Conservation (phyloP, 2,797 vertebrate genomes). For the Chelmon rostratus region DNA sequence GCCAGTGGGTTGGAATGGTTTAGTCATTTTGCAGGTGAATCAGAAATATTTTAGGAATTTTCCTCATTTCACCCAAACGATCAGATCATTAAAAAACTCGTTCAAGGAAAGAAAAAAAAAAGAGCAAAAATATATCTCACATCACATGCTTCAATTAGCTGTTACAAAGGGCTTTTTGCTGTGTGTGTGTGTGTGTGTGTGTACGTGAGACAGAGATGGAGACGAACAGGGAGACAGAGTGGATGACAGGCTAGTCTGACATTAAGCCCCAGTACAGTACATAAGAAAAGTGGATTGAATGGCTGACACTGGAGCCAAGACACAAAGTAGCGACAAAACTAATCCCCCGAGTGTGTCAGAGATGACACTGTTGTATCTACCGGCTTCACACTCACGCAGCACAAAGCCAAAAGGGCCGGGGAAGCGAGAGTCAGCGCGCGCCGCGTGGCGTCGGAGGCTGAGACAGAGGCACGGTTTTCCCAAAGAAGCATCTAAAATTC, state of each 20-base stretch:
- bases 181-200: constrained; percentile 21
- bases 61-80: constrained; percentile 35
- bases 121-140: constrained; percentile 32
- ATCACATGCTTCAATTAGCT: constrained; percentile 50
- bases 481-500: not conserved
- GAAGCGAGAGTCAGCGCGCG: constrained; percentile 15
- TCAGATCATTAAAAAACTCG: constrained; percentile 20
- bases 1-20: constrained; percentile 17
- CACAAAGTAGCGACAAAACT: constrained; percentile 81
- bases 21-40: constrained; percentile 46
- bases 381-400: constrained; percentile 31
- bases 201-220: constrained; percentile 30
- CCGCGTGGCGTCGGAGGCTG: not conserved
- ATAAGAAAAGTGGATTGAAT: constrained; percentile 80
- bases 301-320: constrained; percentile 75
- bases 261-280: constrained; percentile 75
- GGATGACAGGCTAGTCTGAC: constrained; percentile 78
- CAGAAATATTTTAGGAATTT: constrained; percentile 39
- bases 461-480: not conserved
- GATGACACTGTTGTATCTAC: constrained; percentile 61
- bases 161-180: constrained; percentile 38
- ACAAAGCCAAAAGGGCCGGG: constrained; percentile 55
- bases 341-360: constrained; percentile 79
- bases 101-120: constrained; percentile 17
- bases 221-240: constrained; percentile 68